Conservation (phyloP, 1,140 invertebrate genomes). For the Mercenaria mercenaria region DNA sequence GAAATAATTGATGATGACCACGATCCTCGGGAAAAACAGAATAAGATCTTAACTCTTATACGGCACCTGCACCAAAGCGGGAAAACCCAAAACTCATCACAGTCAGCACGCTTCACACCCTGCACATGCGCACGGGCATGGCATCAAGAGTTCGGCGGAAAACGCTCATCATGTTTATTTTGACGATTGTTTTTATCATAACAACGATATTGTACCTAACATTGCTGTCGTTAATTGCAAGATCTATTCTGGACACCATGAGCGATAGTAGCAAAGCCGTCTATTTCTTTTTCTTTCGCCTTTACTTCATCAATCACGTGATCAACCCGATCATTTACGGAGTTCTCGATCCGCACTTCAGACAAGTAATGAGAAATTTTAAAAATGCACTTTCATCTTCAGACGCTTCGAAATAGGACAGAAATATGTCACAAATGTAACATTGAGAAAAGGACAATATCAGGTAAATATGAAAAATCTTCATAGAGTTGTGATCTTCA, state of each 20-base stretch:
- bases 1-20: background rate
- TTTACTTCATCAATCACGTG: constrained; percentile 52
- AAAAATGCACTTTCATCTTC: background rate
- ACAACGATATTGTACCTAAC: constrained; percentile 41
- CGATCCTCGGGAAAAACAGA: no score
- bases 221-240: constrained; percentile 6
- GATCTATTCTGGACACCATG: constrained; percentile 2
- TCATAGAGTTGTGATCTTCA: no score
- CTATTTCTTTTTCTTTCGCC: constrained; percentile 55
- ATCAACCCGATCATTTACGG: constrained; percentile 56
- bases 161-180: constrained; percentile 44
- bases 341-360: constrained; percentile 34
- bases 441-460: no score
- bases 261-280: constrained; percentile 4
- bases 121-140: background rate
- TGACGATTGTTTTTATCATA: constrained; percentile 23
- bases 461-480: no score
- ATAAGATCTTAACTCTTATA: no score
- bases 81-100: no score
- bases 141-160: background rate
- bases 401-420: no score
- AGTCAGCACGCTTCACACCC: no score
- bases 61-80: no score
- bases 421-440: no score
- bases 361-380: background rate